phyloP scores from a whole-genome alignment of 1,140 invertebrate species.

The Tigriopus japonicus region DNA sequence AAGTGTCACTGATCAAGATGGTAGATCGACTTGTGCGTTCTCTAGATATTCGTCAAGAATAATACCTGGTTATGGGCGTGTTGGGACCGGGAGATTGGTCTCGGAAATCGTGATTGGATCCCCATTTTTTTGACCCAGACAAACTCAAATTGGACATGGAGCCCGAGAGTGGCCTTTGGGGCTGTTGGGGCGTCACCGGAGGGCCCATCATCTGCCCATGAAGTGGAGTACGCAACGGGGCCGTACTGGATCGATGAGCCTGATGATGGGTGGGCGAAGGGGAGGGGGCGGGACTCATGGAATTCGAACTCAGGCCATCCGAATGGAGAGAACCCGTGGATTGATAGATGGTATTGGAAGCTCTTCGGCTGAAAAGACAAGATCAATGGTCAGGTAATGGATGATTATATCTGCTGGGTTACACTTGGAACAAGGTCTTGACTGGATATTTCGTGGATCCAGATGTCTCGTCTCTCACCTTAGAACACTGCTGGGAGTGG shows the following conservation, averaged over 20 bases:
- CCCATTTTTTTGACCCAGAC: conserved; percentile 45
- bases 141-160: conserved; percentile 20
- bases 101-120: conserved; percentile 55
- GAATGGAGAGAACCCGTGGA: conserved; percentile 65
- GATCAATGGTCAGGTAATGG: too few species aligned
- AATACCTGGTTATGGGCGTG: too few species aligned
- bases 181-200: conserved; percentile 20
- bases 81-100: conserved; percentile 23
- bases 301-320: conserved; percentile 59
- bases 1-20: too few species aligned
- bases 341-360: conserved; percentile 42
- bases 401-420: too few species aligned
- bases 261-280: conserved; percentile 49
- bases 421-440: too few species aligned
- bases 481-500: too few species aligned
- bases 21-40: too few species aligned
- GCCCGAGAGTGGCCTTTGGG: conserved; percentile 15
- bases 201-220: conserved; percentile 19
- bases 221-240: conserved; percentile 6
- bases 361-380: too few species aligned
- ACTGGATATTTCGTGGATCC: too few species aligned
- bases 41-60: too few species aligned
- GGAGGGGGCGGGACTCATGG: conserved; percentile 54
- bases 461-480: too few species aligned
- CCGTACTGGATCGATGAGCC: conserved; percentile 26